phyloP scores from a whole-genome alignment of 2,797 vertebrate genomes.

The Merluccius polli region DNA sequence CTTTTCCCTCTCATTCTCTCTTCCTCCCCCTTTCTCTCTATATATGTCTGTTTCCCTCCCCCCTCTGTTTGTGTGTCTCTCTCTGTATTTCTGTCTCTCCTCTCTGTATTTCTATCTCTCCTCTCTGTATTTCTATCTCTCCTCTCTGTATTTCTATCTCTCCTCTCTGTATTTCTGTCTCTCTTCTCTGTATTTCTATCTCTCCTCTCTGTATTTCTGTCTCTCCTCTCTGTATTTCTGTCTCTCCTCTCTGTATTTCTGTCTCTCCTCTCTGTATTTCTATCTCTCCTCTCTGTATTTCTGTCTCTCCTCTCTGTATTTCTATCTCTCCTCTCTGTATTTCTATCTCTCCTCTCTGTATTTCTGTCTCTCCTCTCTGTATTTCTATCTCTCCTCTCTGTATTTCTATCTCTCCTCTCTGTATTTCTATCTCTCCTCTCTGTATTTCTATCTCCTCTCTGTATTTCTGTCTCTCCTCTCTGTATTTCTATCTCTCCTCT shows the following conservation, averaged over 20 bases:
- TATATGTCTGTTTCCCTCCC: background rate
- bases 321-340: too few relatives aligned
- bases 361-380: background rate
- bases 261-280: background rate
- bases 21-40: background rate
- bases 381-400: too few relatives aligned
- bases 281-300: too few relatives aligned
- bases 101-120: background rate
- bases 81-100: background rate
- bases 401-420: background rate
- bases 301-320: too few relatives aligned
- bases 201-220: background rate
- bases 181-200: too few relatives aligned
- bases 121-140: background rate
- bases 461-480: too few relatives aligned
- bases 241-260: background rate
- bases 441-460: too few relatives aligned
- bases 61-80: too few relatives aligned
- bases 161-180: background rate
- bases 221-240: background rate
- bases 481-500: background rate
- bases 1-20: background rate
- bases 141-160: too few relatives aligned
- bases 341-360: background rate
- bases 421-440: background rate